Evolutionary conservation across 2,113 vertebrate species (phyloP), one percentile per base, ranked within the genome.

Genomic region (Irena cyanogastra): DNA sequence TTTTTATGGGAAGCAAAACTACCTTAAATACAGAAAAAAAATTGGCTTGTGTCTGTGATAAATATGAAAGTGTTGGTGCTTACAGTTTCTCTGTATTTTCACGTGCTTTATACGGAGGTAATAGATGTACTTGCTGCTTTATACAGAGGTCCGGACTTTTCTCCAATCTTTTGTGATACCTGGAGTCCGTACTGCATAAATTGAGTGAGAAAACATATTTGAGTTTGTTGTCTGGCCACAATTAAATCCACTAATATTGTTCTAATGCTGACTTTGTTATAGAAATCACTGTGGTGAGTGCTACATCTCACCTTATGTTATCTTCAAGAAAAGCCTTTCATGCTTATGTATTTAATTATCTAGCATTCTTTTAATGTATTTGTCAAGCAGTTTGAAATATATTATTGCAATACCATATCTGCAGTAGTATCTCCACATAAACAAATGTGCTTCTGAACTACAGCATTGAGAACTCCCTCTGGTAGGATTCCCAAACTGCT

Each of bases 401-500:
- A 91, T 96, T 93, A 95, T 94, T 94, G 75, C 88, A 96, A 94
- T 89, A 92, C 69, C 83, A 94, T 97, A 90, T 97, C 89, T 97
- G 88, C 90, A 92, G 79, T 70, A 94, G 75, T 81, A 95, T 65
- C 96, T 97, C 77, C 82, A 91, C 72, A 82, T 89, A 94, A 97
- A 97, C 92, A 95, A 96, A 97, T 96, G 95, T 97, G 90, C 93
- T 96, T 96, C 84, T 97, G 97, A 97, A 97, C 89, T 97, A 91
- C 96, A 94, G 86, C 97, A 86, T 88, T 95, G 95, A 95, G 97
- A 97, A 97, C 97, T 98, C 97, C 98, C 94, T 98, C 97, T 98
- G 97, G 96, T 98, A 97, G 97, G 98, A 98, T 98, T 98, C 98
- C 98, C 98, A 98, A 97, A 92, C 97, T 97, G 98, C 98, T 98